Conservation (phyloP, 2,113 vertebrate genomes). For the Cheilinus undulatus region DNA sequence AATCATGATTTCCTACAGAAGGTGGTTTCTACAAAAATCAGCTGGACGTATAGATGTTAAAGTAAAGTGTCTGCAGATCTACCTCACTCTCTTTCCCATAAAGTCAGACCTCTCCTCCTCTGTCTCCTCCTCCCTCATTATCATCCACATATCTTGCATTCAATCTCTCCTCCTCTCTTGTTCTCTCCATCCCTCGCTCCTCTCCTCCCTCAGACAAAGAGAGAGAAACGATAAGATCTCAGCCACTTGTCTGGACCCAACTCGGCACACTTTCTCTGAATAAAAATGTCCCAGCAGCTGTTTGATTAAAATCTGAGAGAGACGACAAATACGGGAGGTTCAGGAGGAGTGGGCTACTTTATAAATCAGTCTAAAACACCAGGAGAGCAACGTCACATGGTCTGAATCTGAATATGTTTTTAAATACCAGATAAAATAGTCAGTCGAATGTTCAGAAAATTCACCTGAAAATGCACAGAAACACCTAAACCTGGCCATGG, state of each 20-base stretch:
- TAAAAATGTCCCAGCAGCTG: neutral
- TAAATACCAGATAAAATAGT: too few relatives aligned
- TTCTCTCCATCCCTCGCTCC: neutral
- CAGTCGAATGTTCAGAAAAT: too few relatives aligned
- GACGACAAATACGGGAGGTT: neutral
- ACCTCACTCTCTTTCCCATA: neutral
- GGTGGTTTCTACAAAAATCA: too few relatives aligned
- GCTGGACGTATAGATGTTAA: neutral
- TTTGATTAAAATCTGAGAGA: neutral
- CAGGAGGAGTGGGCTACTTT: neutral
- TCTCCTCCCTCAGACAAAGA: neutral
- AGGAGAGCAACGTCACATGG: too few relatives aligned
- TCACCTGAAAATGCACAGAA: too few relatives aligned
- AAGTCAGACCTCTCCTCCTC: neutral
- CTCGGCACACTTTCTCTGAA: too few relatives aligned
- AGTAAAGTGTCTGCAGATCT: neutral
- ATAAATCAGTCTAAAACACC: too few relatives aligned
- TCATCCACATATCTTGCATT: slow-evolving; percentile 37
- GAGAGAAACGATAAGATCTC: neutral
- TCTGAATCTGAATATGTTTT: too few relatives aligned
- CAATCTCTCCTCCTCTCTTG: slow-evolving; percentile 46
- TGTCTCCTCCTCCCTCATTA: neutral
- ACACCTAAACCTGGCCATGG: too few relatives aligned
- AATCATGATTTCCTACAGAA: too few relatives aligned
- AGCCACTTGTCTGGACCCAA: too few relatives aligned